Evolutionary conservation across 2,888 invertebrate genomes (phyloP).

Genomic region (Tortrix viridana): DNA sequence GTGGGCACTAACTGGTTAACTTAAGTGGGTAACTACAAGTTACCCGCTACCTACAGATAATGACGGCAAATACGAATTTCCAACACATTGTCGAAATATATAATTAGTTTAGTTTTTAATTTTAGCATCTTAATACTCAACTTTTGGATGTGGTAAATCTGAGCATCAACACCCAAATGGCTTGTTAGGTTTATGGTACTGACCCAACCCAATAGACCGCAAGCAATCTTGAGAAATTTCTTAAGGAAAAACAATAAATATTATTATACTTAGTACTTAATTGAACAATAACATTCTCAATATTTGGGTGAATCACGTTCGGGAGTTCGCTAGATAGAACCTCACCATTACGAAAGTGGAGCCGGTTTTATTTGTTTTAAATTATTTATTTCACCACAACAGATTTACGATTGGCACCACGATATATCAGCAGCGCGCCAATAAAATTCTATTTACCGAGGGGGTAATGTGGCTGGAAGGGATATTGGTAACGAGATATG

Average conservation of each 20-base stretch:
- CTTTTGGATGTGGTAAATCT: too few species aligned
- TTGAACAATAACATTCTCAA: conserved; percentile 21
- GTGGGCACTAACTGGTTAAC: conserved; percentile 29
- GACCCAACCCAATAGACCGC: neutral
- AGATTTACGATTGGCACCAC: conserved; percentile 80
- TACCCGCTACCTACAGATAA: too few species aligned
- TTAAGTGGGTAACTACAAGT: conserved; percentile 37
- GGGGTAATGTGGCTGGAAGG: conserved; percentile 46
- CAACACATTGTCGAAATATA: neutral
- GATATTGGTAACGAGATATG: neutral
- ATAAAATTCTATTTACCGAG: conserved; percentile 65
- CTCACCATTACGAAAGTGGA: conserved; percentile 48
- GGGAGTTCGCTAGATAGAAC: conserved; percentile 36
- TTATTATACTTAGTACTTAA: too few species aligned
- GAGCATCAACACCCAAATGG: too few species aligned
- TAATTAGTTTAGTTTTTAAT: too few species aligned
- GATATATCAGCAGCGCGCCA: conserved; percentile 79
- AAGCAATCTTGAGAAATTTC: conserved; percentile 11
- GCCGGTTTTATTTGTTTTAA: conserved; percentile 79
- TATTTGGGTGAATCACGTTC: conserved; percentile 29
- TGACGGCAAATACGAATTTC: neutral
- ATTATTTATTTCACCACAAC: conserved; percentile 80
- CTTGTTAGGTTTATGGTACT: too few species aligned
- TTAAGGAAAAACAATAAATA: conserved; percentile 13
- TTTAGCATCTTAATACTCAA: too few species aligned